phyloP scores from a whole-genome alignment of 1,140 invertebrate genomes.

The Linepithema humile region DNA sequence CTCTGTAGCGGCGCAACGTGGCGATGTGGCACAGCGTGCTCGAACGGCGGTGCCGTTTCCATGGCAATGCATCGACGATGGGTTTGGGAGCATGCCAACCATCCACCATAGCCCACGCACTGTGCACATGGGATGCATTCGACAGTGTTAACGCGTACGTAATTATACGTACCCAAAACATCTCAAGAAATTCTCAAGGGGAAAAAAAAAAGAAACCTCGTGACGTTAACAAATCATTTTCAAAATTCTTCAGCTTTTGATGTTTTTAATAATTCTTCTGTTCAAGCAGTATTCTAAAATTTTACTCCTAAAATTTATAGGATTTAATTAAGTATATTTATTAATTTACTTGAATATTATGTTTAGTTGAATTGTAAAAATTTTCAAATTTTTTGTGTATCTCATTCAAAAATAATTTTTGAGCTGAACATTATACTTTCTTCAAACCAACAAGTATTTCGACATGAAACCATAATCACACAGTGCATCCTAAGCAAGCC shows the following conservation, averaged over 20 bases:
- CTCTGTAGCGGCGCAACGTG: constrained; percentile 31
- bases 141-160: not conserved
- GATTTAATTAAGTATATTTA: too few relatives aligned
- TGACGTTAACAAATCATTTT: too few relatives aligned
- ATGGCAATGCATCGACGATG: constrained; percentile 73
- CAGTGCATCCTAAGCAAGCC: constrained; percentile 51
- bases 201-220: too few relatives aligned
- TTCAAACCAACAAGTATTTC: not conserved
- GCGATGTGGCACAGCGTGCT: constrained; percentile 47
- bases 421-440: not conserved
- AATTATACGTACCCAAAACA: not conserved
- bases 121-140: constrained; percentile 12
- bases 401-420: not conserved
- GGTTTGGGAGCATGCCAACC: constrained; percentile 37
- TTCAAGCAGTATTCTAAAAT: too few relatives aligned
- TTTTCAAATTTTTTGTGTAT: not conserved
- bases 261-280: too few relatives aligned
- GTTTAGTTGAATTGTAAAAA: too few relatives aligned
- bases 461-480: constrained; percentile 48
- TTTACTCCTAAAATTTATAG: too few relatives aligned
- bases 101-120: constrained; percentile 21
- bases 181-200: not conserved
- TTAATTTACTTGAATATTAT: too few relatives aligned
- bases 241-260: too few relatives aligned
- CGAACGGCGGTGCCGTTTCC: constrained; percentile 69